Base-by-base conservation (phyloP, 2,797 vertebrate species). In the Epinephelus malabaricus region DNA sequence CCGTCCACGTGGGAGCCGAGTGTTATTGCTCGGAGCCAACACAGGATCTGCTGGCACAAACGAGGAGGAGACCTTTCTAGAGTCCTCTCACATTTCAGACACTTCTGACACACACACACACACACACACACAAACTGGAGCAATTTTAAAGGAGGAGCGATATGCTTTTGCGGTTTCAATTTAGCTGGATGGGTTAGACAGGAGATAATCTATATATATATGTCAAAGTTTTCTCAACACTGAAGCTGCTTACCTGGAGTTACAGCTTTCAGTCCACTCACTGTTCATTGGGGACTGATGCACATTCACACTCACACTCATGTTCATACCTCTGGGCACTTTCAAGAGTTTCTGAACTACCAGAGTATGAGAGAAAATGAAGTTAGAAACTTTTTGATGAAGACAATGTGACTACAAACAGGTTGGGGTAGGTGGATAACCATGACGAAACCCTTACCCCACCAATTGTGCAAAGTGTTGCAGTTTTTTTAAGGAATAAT, bases 11-110 rank as follows among this genome's bases (percentile, higher is more conserved):
- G 73, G 81, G 80, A 87, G 19, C 25, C 3, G 0, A 49, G 66
- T 60, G 65, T 78, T 82, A 60, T 67, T 60, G 79, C 74, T 87
- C 17, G 3, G 56, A 83, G 82, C 59, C 25, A 82, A 64, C 59
- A 30, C 61, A 51, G 49, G 62, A 50, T 61, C 54, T 56, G 23
- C 8, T 9, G 67, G 14, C 49, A 59, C 40, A 58, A 47, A 71
- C 2, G 17, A 76, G 64, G 1, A 8, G 13, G 23, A 61, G 47
- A 53, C 40, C 25, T 47, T 63, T 65, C 51, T 21, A 47, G 15
- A 58, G 58, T 54, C 12, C 46, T 49, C 60, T 66, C 49, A 66
- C 40, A 19, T 50, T 76, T 68, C 40, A 56, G 15, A 69, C 51
- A 56, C 71, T 23, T 23, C 25, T 46, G 23, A 59, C 51, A 43